phyloP scores from a whole-genome alignment of 2,113 vertebrate species.

The Grus americana region DNA sequence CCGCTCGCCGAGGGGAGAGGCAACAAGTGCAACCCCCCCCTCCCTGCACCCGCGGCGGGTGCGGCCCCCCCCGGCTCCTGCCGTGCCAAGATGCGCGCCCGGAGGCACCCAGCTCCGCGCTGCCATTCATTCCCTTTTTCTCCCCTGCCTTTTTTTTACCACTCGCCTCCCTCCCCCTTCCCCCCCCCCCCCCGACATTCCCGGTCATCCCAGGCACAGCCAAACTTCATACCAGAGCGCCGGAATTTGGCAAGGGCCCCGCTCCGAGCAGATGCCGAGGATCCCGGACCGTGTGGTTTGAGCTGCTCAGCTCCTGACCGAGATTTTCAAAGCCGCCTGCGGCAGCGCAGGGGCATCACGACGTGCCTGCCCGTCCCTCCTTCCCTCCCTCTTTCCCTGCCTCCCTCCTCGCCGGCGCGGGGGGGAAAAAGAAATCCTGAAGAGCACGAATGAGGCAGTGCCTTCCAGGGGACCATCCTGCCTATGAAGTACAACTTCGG shows the following conservation, averaged over 20 bases:
- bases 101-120: not conserved
- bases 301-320: not conserved
- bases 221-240: conserved; percentile 25
- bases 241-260: not conserved
- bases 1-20: not conserved
- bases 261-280: not conserved
- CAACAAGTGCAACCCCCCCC: not conserved
- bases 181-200: not conserved
- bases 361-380: not conserved
- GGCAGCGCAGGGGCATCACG: not conserved
- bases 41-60: not conserved
- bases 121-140: not conserved
- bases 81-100: not conserved
- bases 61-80: not conserved
- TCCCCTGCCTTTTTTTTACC: not conserved
- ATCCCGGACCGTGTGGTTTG: not conserved
- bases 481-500: not conserved
- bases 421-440: not conserved
- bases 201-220: not conserved
- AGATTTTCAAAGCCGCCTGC: not conserved
- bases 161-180: no score
- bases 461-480: not conserved
- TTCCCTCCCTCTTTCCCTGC: not conserved
- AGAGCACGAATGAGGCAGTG: not conserved
- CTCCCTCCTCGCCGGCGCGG: not conserved